Evolutionary conservation across 1,140 invertebrate species (phyloP).

Genomic region (Zaprionus camerounensis): DNA sequence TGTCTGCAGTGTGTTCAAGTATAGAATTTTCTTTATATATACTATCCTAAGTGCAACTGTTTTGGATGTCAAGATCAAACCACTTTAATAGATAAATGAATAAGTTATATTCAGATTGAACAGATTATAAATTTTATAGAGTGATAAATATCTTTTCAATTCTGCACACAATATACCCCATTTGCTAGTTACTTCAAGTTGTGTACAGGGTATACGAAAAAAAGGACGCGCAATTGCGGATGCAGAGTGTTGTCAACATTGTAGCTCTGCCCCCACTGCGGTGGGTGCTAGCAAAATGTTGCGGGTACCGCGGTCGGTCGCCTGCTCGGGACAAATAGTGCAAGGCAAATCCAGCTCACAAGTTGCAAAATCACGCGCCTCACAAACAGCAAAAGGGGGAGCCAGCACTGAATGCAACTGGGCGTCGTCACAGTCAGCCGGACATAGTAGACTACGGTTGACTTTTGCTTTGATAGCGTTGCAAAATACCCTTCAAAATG

Average conservation of each 20-base stretch:
- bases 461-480: background rate
- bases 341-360: conserved; percentile 70
- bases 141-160: too few species aligned
- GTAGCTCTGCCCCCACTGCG: conserved; percentile 65
- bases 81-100: background rate
- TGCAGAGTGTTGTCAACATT: conserved; percentile 66
- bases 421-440: conserved; percentile 7
- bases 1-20: too few species aligned
- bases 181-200: background rate
- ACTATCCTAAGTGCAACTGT: background rate
- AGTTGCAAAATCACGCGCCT: conserved; percentile 80
- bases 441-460: conserved; percentile 1
- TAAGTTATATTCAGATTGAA: too few species aligned
- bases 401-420: conserved; percentile 57
- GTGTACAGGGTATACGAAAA: background rate
- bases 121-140: too few species aligned
- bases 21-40: too few species aligned
- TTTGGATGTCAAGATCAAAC: background rate
- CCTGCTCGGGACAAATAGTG: conserved; percentile 55
- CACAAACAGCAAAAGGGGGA: conserved; percentile 12
- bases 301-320: conserved; percentile 52
- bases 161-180: background rate
- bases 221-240: background rate
- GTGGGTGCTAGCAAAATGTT: conserved; percentile 74
- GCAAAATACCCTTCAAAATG: background rate